Conservation (phyloP, 2,113 vertebrate species). For the Ophiodon elongatus region DNA sequence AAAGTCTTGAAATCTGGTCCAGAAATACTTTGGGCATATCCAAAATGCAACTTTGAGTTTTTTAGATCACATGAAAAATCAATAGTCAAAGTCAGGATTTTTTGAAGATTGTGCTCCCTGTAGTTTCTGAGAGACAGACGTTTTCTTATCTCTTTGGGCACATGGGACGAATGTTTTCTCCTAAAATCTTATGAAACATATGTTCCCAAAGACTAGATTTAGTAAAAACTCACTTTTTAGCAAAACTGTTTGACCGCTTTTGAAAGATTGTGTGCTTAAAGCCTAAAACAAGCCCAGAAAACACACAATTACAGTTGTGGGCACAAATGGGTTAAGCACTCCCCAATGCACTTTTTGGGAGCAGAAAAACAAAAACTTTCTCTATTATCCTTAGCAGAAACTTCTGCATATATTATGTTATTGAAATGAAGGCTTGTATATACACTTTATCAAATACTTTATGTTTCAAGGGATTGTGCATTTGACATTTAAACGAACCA, state of each 20-base stretch:
- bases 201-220: neutral
- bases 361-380: neutral
- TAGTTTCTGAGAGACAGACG: neutral
- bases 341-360: conserved; percentile 43
- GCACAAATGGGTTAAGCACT: conserved; percentile 11
- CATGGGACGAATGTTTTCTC: neutral
- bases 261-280: neutral
- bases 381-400: neutral
- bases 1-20: neutral
- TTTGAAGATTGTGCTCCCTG: neutral
- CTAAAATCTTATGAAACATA: neutral
- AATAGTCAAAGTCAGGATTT: neutral
- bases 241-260: neutral
- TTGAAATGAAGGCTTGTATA: conserved; percentile 73
- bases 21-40: neutral
- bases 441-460: conserved; percentile 39
- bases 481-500: neutral
- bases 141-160: neutral
- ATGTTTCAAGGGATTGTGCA: conserved; percentile 21
- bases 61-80: neutral
- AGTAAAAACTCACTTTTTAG: neutral
- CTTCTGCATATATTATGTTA: conserved; percentile 15
- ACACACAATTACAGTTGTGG: neutral
- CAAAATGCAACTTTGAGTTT: neutral
- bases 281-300: neutral